These are phyloP conservation scores for Caenorhabditis sinica DNA, from an alignment of 2,888 invertebrate genomes.

Conservation along the genomic window DNA sequence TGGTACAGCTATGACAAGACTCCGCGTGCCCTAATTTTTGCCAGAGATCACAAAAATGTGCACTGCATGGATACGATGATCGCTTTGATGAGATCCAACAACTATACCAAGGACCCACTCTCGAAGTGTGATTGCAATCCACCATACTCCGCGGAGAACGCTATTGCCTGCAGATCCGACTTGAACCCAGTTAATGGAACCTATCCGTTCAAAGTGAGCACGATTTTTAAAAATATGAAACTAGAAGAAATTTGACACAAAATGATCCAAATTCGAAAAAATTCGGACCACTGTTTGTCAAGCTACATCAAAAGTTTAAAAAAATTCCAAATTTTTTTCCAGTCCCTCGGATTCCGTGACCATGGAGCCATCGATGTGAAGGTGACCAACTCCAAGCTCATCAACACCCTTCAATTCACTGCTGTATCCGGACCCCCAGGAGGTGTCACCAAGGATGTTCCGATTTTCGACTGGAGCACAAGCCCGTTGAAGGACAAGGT, in stretches of 20 bases:
- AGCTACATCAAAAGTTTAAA: no score
- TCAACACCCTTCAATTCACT: conserved; percentile 85
- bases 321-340: not conserved
- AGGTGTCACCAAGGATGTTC: conserved; percentile 85
- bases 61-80: conserved; percentile 87
- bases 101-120: conserved; percentile 88
- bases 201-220: conserved; percentile 87
- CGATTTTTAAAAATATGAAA: not conserved
- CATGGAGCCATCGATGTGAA: conserved; percentile 89
- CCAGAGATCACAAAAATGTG: conserved; percentile 86
- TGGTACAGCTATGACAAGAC: conserved; percentile 85
- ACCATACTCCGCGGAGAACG: conserved; percentile 89
- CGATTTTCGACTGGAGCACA: conserved; percentile 90
- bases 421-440: conserved; percentile 87
- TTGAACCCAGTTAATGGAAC: conserved; percentile 88
- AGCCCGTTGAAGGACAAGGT: conserved; percentile 86
- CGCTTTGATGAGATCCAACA: conserved; percentile 87
- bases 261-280: not conserved
- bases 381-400: conserved; percentile 81
- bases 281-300: not conserved
- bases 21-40: conserved; percentile 84
- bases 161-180: conserved; percentile 88
- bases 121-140: conserved; percentile 88
- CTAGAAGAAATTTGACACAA: no score
- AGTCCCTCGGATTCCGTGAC: conserved; percentile 87